These are phyloP conservation scores for Chelonus formosanus DNA, from an alignment of 2,888 invertebrate species.

Conservation along the genomic window DNA sequence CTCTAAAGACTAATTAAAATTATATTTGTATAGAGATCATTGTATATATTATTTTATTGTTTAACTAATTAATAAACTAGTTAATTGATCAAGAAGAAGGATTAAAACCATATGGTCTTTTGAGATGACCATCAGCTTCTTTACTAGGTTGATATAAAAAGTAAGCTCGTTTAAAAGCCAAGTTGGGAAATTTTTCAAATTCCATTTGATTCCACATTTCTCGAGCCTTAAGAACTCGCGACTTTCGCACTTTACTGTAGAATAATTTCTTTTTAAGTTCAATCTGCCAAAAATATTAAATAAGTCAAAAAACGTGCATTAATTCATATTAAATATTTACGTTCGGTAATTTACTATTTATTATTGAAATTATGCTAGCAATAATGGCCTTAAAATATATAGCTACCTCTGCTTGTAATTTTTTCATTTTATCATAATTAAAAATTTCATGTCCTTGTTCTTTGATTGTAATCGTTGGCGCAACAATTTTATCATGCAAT, in stretches of 20 bases:
- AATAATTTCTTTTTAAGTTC: slow-evolving; percentile 44
- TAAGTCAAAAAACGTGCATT: slow-evolving; percentile 4
- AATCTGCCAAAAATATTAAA: slow-evolving; percentile 45
- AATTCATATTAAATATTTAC: slow-evolving; percentile 10
- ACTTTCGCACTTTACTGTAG: slow-evolving; percentile 47
- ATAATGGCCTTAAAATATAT: too few relatives aligned
- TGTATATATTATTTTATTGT: background rate
- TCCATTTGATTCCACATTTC: slow-evolving; percentile 55
- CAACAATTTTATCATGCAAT: slow-evolving; percentile 32
- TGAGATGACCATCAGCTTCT: slow-evolving; percentile 53
- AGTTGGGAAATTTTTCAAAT: slow-evolving; percentile 51
- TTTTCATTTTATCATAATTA: slow-evolving; percentile 45
- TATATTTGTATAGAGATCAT: too few relatives aligned
- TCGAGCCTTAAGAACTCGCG: slow-evolving; percentile 47
- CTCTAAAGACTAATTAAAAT: too few relatives aligned
- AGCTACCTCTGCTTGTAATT: slow-evolving; percentile 31
- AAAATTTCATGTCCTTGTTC: slow-evolving; percentile 35
- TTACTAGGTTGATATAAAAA: slow-evolving; percentile 55
- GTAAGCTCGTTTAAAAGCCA: slow-evolving; percentile 53
- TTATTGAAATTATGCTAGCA: too few relatives aligned
- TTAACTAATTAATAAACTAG: background rate
- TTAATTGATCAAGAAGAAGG: background rate
- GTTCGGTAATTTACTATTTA: too few relatives aligned
- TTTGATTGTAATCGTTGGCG: slow-evolving; percentile 39
- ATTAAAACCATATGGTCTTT: slow-evolving; percentile 44